These are phyloP conservation scores for Drosophila pseudoobscura DNA, from an alignment of 1,140 invertebrate species.

Conservation along the genomic window DNA sequence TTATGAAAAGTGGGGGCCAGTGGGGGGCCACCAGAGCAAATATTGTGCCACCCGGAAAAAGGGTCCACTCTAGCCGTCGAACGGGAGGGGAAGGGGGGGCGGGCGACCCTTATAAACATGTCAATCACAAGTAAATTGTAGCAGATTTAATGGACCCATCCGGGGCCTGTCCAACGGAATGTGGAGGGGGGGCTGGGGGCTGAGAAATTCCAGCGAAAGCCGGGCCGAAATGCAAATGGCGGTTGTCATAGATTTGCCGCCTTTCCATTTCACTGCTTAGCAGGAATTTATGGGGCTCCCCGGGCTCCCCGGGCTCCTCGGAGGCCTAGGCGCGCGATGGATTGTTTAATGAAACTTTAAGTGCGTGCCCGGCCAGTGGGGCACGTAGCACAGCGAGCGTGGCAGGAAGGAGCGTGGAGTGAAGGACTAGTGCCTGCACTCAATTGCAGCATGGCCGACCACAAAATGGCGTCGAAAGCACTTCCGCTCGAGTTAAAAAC, in stretches of 20 bases:
- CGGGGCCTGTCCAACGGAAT: slow-evolving; percentile 28
- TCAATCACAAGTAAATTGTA: slow-evolving; percentile 80
- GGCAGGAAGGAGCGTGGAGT: slow-evolving; percentile 20
- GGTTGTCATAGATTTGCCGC: slow-evolving; percentile 33
- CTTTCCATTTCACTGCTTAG: slow-evolving; percentile 66
- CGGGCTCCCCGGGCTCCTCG: slow-evolving; percentile 36
- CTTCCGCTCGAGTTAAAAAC: slow-evolving; percentile 65
- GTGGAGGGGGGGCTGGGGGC: slow-evolving; percentile 22
- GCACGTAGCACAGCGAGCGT: slow-evolving; percentile 51
- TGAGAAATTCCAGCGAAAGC: slow-evolving; percentile 21
- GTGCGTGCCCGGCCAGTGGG: slow-evolving; percentile 57
- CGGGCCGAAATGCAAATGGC: slow-evolving; percentile 61
- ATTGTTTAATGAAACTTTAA: slow-evolving; percentile 68
- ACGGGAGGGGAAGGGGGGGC: no score
- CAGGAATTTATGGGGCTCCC: slow-evolving; percentile 65
- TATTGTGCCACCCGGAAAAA: slow-evolving; percentile 11
- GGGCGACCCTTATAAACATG: slow-evolving; percentile 80
- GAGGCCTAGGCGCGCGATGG: slow-evolving; percentile 45
- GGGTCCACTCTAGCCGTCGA: background rate
- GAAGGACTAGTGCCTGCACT: slow-evolving; percentile 51
- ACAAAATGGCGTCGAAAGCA: slow-evolving; percentile 79
- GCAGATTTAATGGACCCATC: slow-evolving; percentile 72
- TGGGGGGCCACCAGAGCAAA: slow-evolving; percentile 20
- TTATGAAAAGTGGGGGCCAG: slow-evolving; percentile 26
- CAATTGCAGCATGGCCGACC: slow-evolving; percentile 66